phyloP scores from a whole-genome alignment of 2,888 invertebrate species.

The Parnassius mnemosyne region DNA sequence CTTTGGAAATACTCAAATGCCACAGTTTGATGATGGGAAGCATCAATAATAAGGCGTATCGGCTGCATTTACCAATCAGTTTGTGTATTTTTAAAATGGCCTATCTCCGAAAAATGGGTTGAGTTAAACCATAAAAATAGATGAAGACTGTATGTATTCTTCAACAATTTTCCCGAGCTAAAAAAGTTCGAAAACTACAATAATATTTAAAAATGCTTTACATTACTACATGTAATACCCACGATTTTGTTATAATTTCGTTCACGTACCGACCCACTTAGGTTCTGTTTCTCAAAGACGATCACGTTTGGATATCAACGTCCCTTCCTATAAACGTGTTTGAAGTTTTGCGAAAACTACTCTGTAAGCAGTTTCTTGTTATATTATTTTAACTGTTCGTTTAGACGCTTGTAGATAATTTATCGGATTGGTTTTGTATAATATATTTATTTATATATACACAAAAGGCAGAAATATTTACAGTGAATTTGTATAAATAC shows the following conservation, averaged over 20 bases:
- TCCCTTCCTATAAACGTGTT: slow-evolving; percentile 28
- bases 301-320: slow-evolving; percentile 28
- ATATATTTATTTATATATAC: no score
- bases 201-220: slow-evolving; percentile 8
- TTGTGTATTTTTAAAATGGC: neutral
- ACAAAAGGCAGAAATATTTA: no score
- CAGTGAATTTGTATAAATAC: no score
- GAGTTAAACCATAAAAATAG: no score
- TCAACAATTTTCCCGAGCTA: neutral
- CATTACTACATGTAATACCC: slow-evolving; percentile 15
- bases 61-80: neutral
- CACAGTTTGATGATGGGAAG: no score
- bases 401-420: slow-evolving; percentile 3
- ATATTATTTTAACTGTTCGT: neutral
- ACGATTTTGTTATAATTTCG: slow-evolving; percentile 25
- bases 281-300: slow-evolving; percentile 26
- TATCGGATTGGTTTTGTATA: neutral
- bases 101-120: no score
- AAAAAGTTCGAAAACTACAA: neutral
- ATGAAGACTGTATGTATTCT: no score
- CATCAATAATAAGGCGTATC: no score
- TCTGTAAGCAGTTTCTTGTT: slow-evolving; percentile 27
- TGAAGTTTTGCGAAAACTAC: slow-evolving; percentile 12
- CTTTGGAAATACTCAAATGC: no score
- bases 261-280: slow-evolving; percentile 26